Conservation (phyloP, 2,113 vertebrate genomes). For the Bathybates hornii region DNA sequence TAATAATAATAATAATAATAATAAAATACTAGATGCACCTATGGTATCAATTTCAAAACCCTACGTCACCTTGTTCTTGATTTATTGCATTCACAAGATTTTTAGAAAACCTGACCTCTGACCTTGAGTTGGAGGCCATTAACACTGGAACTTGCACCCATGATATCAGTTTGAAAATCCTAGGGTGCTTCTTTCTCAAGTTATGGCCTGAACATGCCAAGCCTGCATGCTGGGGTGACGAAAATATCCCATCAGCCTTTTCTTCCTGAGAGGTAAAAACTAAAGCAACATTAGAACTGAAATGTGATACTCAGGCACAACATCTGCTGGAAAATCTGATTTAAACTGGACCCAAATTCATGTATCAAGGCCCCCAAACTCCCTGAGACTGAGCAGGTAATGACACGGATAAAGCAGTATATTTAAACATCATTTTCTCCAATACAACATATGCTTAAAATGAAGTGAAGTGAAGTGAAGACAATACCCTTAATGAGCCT, state of each 20-base stretch:
- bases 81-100: neutral
- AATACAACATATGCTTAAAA: neutral
- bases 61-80: neutral
- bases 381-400: neutral
- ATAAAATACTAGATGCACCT: neutral
- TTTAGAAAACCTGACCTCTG: neutral
- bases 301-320: neutral
- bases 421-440: neutral
- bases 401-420: neutral
- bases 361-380: neutral
- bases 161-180: neutral
- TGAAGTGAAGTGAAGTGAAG: neutral
- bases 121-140: neutral
- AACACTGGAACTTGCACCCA: neutral
- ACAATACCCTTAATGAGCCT: neutral
- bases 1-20: neutral
- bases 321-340: neutral
- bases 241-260: neutral
- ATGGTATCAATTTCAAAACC: neutral
- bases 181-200: neutral
- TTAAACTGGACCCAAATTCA: neutral
- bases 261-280: neutral
- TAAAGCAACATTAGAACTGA: neutral
- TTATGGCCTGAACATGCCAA: neutral
- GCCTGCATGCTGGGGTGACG: neutral